Conservation (phyloP, 2,113 vertebrate genomes). For the Rhea americana region DNA sequence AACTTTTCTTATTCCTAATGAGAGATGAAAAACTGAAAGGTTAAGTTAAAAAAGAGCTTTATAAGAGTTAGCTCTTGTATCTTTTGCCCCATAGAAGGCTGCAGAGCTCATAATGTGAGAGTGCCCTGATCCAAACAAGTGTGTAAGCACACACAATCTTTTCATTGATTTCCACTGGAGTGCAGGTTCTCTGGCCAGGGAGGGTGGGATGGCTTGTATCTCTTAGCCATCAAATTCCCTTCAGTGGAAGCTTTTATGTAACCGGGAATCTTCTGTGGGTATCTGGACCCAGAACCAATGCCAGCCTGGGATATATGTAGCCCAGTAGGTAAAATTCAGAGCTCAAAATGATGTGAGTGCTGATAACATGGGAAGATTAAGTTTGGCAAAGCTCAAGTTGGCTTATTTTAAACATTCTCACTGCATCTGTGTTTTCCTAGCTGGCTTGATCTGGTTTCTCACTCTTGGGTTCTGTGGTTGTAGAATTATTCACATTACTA, state of each 20-base stretch:
- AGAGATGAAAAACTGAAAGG: neutral
- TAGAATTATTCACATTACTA: neutral
- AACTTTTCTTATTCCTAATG: neutral
- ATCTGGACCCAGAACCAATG: neutral
- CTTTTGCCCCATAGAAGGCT: neutral
- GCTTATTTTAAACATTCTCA: neutral
- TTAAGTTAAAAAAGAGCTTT: neutral
- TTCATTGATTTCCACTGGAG: neutral
- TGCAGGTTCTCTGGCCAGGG: neutral
- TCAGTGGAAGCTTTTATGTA: neutral
- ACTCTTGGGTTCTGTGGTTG: neutral
- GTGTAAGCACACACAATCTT: neutral
- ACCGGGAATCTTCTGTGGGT: neutral
- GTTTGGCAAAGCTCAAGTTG: neutral
- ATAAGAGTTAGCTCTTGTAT: neutral
- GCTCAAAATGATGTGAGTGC: neutral
- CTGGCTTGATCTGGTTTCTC: neutral
- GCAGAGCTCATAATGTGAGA: accelerated
- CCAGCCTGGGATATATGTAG: neutral
- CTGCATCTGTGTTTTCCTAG: neutral
- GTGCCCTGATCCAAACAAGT: neutral
- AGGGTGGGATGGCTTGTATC: neutral
- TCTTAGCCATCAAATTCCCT: neutral
- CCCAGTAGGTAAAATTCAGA: neutral
- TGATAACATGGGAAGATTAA: neutral